Evolutionary conservation across 2,797 vertebrate genomes (phyloP).

Genomic region (Aulostomus chinensis): DNA sequence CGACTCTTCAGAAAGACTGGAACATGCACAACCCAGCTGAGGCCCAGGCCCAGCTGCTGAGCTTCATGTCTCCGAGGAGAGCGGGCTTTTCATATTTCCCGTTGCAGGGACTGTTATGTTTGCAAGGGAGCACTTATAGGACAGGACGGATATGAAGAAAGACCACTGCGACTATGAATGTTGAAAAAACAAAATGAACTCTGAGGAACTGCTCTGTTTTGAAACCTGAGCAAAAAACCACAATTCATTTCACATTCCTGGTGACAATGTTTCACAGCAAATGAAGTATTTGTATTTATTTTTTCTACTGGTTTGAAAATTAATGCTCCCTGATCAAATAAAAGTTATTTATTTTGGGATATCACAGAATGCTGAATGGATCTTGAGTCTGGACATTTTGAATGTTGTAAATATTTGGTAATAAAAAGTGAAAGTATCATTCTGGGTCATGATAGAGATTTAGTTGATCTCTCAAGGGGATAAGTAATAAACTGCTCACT

Average conservation of each 20-base stretch:
- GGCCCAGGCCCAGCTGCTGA: conserved; percentile 15
- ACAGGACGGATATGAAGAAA: conserved; percentile 80
- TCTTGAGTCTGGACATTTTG: conserved; percentile 92
- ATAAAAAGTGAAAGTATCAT: conserved; percentile 68
- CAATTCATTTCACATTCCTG: conserved; percentile 65
- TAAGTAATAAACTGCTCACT: background rate
- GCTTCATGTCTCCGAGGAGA: conserved; percentile 56
- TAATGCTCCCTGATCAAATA: conserved; percentile 67
- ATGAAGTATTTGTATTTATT: conserved; percentile 78
- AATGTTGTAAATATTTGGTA: conserved; percentile 96
- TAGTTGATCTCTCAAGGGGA: background rate
- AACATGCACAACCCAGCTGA: conserved; percentile 32
- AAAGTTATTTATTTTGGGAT: conserved; percentile 97
- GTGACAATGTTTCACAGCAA: conserved; percentile 61
- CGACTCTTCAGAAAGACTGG: conserved; percentile 23
- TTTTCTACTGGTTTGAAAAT: conserved; percentile 81
- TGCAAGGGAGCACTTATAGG: conserved; percentile 88
- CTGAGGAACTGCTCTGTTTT: conserved; percentile 53
- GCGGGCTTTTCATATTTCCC: conserved; percentile 55
- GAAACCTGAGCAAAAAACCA: conserved; percentile 58
- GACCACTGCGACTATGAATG: conserved; percentile 90
- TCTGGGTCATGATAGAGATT: conserved; percentile 21
- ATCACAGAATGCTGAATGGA: conserved; percentile 90
- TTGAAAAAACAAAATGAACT: conserved; percentile 77
- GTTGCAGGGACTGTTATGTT: conserved; percentile 57